Base-by-base conservation (phyloP, 2,888 invertebrate genomes). In the Pristionchus fissidentatus region DNA sequence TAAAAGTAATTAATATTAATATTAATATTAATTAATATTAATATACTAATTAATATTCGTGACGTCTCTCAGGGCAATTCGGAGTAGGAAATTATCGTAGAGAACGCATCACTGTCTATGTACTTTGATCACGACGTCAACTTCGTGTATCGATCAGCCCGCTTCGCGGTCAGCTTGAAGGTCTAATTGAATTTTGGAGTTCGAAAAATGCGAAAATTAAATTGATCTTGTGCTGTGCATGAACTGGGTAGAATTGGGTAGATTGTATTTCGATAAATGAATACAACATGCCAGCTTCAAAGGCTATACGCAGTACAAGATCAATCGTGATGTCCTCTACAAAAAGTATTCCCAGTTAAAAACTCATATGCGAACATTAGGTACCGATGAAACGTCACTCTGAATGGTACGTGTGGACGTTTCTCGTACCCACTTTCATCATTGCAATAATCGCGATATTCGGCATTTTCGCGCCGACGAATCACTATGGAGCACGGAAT, bases 391-490 rank as follows among this genome's bases (percentile, higher is more conserved):
- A 75, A 29, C 75, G 75, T 13, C 26, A 75, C 26, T 46, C 75
- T 7, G 75, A 75, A 29, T 75, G 29, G 26, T 75, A 75, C 32
- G 41, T 75, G 22, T 75, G 49, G 75, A 32, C 32, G 0, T 29
- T 75, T 10, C 43, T 75, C 29, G 75, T 75, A 1, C 75, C 75
- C 5, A 46, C 49, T 22, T 75, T 75, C 46, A 75, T 75, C 75
- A 29, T 46, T 5, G 13, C 75, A 19, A n/a, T 32, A 10, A 46
- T 75, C 22, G 43, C 75, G n/a, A 43, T 75, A 15, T 49, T 75
- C 32, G 75, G 75, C 29, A 75, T 75, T 15, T 75, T 75, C 75
- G 46, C 46, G 10, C 75, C 75, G 3, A 46, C 75, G 41, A 75
- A 75, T n/a, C 75, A 75, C 22, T 46, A 15, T 29, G 75, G 46